These are phyloP conservation scores for Thaumatotibia leucotreta DNA, from an alignment of 1,140 invertebrate species.

Conservation along the genomic window DNA sequence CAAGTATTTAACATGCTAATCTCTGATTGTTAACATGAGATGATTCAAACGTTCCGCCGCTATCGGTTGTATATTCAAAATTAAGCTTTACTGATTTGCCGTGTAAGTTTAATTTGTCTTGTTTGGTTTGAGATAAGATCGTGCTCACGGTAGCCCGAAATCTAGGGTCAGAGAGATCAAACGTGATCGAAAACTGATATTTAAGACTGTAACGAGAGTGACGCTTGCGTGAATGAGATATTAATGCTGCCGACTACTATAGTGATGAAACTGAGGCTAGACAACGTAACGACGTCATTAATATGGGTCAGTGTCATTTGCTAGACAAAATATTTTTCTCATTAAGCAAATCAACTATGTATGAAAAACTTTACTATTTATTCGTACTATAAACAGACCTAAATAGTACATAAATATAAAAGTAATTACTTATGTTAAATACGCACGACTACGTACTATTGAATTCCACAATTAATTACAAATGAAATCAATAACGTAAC, in stretches of 20 bases:
- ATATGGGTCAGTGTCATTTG: conserved; percentile 1
- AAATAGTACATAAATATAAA: too few species aligned
- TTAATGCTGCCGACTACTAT: conserved; percentile 38
- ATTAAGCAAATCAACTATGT: too few species aligned
- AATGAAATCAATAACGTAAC: too few species aligned
- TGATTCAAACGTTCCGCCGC: conserved; percentile 49
- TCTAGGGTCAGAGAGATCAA: conserved; percentile 68
- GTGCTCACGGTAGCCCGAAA: conserved; percentile 69
- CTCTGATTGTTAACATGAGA: conserved; percentile 62
- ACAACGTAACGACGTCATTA: conserved; percentile 12
- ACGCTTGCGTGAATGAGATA: conserved; percentile 72
- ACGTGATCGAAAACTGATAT: conserved; percentile 72
- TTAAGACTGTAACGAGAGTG: conserved; percentile 64
- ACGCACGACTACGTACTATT: too few species aligned
- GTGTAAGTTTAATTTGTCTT: conserved; percentile 27
- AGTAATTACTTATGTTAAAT: too few species aligned
- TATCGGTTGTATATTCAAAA: conserved; percentile 18
- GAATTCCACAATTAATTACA: too few species aligned
- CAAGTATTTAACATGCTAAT: conserved; percentile 60
- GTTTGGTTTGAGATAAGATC: conserved; percentile 36
- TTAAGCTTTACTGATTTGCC: conserved; percentile 25
- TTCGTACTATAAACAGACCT: too few species aligned
- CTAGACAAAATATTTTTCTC: not conserved
- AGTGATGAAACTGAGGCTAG: conserved; percentile 29
- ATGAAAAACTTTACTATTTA: too few species aligned